Base-by-base conservation (phyloP, 2,888 invertebrate genomes). In the Ectemnius cavifrons region DNA sequence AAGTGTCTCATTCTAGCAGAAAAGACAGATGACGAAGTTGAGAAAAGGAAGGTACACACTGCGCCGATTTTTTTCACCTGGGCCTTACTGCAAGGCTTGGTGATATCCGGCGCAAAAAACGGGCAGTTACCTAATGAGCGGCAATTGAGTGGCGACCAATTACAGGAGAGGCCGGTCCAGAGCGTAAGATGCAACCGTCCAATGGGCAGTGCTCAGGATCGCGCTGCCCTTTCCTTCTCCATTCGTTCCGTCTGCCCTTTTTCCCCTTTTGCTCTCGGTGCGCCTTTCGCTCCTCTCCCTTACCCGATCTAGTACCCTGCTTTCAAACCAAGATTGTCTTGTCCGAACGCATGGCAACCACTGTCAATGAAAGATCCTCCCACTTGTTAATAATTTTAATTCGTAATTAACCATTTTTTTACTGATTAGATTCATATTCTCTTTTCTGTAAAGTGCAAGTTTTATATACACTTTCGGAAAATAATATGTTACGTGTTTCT, bases 91-190 rank as follows among this genome's bases (percentile, higher is more conserved):
- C 71, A 56, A 71, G 66, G 75, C 73, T 75, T 81, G 79, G 84
- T 82, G 78, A 78, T 80, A 80, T 76, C 71, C 79, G 79, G 80
- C 74, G 80, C 83, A 85, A 85, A 84, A 86, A 84, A 83, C 84
- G 84, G 84, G 84, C 85, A 86, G 85, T 85, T 87, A 84, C 87
- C 85, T 88, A 89, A 89, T 88, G 88, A 89, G 85, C 85, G 85
- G 87, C 88, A 89, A 89, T 89, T 89, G 89, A 88, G 89, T 85
- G 86, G 85, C 87, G 87, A 86, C 89, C 89, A 89, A 89, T 89
- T 89, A 89, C 86, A 86, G 87, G 82, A 85, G 85, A 80, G 86
- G 85, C 86, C 77, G 86, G 80, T 83, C 86, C 82, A 71, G 78
- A 77, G 84, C 83, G 80, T 80, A 81, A 84, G 82, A 86, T 85